Conservation (phyloP, 2,113 vertebrate species). For the Phodopus roborovskii region DNA sequence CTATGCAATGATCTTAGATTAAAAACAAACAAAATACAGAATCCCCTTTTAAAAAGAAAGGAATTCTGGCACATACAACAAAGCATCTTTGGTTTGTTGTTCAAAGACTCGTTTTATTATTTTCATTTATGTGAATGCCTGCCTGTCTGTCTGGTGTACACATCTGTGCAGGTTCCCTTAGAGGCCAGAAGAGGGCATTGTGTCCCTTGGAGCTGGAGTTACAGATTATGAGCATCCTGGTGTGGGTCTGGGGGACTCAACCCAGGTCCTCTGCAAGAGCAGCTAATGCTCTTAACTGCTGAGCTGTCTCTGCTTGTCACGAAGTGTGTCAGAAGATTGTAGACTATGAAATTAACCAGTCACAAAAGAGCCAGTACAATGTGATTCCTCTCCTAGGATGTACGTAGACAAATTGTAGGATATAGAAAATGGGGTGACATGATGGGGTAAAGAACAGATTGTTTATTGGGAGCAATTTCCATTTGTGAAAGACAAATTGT, state of each 20-base stretch:
- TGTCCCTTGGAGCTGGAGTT: neutral
- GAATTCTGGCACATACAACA: neutral
- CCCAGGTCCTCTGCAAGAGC: neutral
- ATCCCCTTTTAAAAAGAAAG: conserved; percentile 35
- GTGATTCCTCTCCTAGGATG: neutral
- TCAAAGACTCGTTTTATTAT: neutral
- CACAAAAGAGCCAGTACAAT: neutral
- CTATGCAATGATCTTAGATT: neutral
- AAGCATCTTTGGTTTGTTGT: neutral
- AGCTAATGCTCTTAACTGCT: neutral
- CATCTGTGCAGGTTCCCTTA: neutral
- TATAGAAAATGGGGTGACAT: neutral
- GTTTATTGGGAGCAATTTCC: neutral
- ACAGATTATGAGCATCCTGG: neutral
- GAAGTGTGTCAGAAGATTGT: conserved; percentile 15
- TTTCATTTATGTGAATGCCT: neutral
- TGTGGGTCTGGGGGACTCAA: neutral
- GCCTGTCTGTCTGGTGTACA: neutral
- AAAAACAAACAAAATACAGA: neutral
- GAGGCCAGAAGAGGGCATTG: neutral
- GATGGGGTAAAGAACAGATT: neutral
- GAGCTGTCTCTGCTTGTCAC: neutral
- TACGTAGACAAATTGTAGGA: neutral
- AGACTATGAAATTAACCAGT: neutral
- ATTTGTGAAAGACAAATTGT: neutral